These are phyloP conservation scores for Phengaris alcon DNA, from an alignment of 2,888 invertebrate species.

Conservation along the genomic window DNA sequence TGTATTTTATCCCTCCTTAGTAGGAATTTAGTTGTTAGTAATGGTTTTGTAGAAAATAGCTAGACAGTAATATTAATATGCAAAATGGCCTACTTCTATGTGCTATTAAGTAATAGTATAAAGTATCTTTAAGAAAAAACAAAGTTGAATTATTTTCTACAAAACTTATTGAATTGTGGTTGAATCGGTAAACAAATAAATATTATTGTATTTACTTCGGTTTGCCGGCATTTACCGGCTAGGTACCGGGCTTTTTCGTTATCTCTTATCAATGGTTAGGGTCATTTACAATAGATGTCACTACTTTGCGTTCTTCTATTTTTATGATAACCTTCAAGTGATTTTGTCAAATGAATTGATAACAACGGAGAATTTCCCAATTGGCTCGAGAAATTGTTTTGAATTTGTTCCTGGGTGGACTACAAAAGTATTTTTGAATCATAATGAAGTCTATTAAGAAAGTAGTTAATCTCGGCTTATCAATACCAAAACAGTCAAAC, in stretches of 20 bases:
- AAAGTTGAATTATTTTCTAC: not conserved
- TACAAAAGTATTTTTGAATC: slow-evolving; percentile 25
- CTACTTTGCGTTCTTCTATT: slow-evolving; percentile 58
- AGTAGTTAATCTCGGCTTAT: slow-evolving; percentile 56
- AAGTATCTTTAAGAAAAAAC: no score
- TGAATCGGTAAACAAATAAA: not conserved
- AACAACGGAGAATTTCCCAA: slow-evolving; percentile 53
- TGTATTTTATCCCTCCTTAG: no score
- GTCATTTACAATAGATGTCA: slow-evolving; percentile 60
- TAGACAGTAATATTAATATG: no score
- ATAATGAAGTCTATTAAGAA: slow-evolving; percentile 66
- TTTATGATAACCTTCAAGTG: slow-evolving; percentile 77
- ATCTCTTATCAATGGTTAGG: slow-evolving; percentile 41
- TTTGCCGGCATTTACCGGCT: not conserved
- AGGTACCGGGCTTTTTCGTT: not conserved
- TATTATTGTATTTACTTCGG: not conserved
- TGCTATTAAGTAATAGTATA: no score
- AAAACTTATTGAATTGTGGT: not conserved
- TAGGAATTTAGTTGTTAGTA: no score
- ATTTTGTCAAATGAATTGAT: slow-evolving; percentile 73
- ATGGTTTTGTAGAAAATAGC: no score
- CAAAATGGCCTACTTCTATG: no score
- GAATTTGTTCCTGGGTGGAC: slow-evolving; percentile 26
- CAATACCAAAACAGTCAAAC: slow-evolving; percentile 57
- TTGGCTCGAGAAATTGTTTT: slow-evolving; percentile 44